Conservation (phyloP, 2,797 vertebrate species). For the Centropyge bicolor region DNA sequence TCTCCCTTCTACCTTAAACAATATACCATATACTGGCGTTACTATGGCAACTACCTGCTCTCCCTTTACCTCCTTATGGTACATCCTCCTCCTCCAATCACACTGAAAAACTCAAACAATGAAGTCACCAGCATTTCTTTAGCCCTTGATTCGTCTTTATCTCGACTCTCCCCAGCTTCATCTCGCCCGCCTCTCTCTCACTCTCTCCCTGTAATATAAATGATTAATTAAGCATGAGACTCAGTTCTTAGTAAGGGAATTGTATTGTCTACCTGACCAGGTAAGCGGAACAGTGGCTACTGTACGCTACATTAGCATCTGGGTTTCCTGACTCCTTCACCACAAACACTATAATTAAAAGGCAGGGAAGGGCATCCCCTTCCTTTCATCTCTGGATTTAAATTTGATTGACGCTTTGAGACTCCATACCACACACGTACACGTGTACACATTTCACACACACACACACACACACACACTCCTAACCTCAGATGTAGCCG, state of each 20-base stretch:
- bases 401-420: constrained; percentile 73
- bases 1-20: constrained; percentile 71
- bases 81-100: constrained; percentile 9
- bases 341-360: constrained; percentile 70
- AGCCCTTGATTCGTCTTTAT: not conserved
- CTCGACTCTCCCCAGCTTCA: not conserved
- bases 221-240: constrained; percentile 32
- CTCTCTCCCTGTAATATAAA: not conserved
- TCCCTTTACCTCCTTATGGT: constrained; percentile 4
- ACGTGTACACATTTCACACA: constrained; percentile 26
- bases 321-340: constrained; percentile 59
- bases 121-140: constrained; percentile 2
- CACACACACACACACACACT: constrained; percentile 43
- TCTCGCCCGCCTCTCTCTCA: not conserved
- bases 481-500: constrained; percentile 62
- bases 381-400: constrained; percentile 74
- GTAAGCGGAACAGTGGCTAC: constrained; percentile 41
- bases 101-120: not conserved
- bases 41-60: constrained; percentile 48
- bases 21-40: constrained; percentile 51
- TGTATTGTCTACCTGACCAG: constrained; percentile 42
- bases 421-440: constrained; percentile 60
- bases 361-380: constrained; percentile 69
- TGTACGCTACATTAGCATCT: constrained; percentile 61
- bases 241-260: not conserved